Base-by-base conservation (phyloP, 2,888 invertebrate species). In the Myathropa florea region DNA sequence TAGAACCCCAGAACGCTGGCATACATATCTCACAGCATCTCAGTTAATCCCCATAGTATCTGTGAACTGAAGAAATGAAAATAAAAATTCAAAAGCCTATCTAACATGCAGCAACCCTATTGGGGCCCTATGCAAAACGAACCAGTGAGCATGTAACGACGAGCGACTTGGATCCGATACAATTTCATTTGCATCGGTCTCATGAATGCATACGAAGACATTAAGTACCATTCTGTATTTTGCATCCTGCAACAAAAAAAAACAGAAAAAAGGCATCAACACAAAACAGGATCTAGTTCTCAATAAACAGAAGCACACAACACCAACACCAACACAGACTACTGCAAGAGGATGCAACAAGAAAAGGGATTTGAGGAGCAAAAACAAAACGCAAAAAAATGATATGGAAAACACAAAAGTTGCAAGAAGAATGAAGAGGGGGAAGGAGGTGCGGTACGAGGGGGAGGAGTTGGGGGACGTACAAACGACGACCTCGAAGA, bases 171-270 rank as follows among this genome's bases (percentile, higher is more conserved):
- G 39, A 86, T 83, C 65, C 65, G 78, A 83, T 83, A 78, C 78
- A 83, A 86, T 79, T 86, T 79, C 82, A 86, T 86, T 86, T 86
- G 86, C 86, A 86, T 86, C 61, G 65, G 70, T 33, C 86, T 86
- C 86, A 86, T 86, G 83, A 79, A 86, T 86, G 83, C 75, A 86
- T 86, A 75, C 83, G 75, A 79, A 75, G 86, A 67, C 86, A 86
- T 86, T 86, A 83, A 86, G 65, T 75, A 75, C 78, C 70, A 67
- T 82, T 82, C 60, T 82, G 65, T 57, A 78, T 78, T 81, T 67
- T 85, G 76, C 75, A 81, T 81, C 77, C 46, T 59, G 6, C 39
- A 39, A 59, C 59, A 14, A 46, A 46, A 46, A 4, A 46, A n/a
- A 46, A 33, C 57, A n/a, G 28, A 68, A 59, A 68, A 71, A 67